phyloP scores from a whole-genome alignment of 2,797 vertebrate genomes.

The Sebastes itinus region DNA sequence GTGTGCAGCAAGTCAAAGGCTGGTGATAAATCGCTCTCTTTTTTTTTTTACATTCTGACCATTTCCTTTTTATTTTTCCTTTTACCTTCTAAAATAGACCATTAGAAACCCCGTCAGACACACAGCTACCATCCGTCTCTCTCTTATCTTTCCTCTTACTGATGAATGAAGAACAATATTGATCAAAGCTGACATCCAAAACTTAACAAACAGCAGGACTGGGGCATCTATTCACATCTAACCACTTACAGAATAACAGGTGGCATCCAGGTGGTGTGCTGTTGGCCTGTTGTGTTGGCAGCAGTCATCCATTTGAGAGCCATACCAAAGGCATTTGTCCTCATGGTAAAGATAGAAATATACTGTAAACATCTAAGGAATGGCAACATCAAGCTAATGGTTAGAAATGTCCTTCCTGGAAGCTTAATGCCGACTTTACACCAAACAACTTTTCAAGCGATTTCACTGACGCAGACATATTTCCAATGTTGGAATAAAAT shows the following conservation, averaged over 20 bases:
- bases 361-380: neutral
- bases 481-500: too few species aligned
- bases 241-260: constrained; percentile 26
- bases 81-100: constrained; percentile 36
- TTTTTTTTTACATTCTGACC: neutral
- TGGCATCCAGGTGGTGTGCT: constrained; percentile 14
- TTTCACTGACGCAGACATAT: too few species aligned
- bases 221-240: constrained; percentile 28
- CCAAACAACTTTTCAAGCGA: too few species aligned
- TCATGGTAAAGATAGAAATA: neutral
- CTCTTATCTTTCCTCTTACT: constrained; percentile 14
- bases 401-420: constrained; percentile 1
- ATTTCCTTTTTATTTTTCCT: constrained; percentile 23
- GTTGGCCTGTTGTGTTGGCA: constrained; percentile 2
- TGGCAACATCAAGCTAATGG: neutral
- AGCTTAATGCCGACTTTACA: neutral
- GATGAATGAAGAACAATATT: constrained; percentile 51
- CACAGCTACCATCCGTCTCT: constrained; percentile 1
- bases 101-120: constrained; percentile 41
- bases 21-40: constrained; percentile 14
- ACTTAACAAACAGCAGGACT: constrained; percentile 22
- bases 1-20: neutral
- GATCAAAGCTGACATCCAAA: constrained; percentile 54
- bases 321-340: neutral
- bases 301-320: constrained; percentile 12